These are phyloP conservation scores for Larimichthys polyactis DNA, from an alignment of 2,113 vertebrate species.

Conservation along the genomic window DNA sequence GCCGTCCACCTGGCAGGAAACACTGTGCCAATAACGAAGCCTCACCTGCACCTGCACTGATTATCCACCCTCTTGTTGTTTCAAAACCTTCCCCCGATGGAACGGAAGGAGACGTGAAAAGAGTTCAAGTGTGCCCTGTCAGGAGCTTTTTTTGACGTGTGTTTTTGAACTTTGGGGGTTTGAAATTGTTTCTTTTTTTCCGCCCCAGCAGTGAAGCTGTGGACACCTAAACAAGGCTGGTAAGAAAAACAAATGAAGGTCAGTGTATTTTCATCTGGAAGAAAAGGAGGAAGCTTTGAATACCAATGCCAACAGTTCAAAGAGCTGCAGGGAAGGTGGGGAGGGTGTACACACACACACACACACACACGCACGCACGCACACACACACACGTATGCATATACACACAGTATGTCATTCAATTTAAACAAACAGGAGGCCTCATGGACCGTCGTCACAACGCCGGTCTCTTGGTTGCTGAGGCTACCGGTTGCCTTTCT, in stretches of 20 bases:
- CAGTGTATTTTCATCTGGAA: conserved; percentile 58
- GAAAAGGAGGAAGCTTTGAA: conserved; percentile 75
- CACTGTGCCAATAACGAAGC: conserved; percentile 39
- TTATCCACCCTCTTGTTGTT: conserved; percentile 20
- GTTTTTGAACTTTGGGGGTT: conserved; percentile 32
- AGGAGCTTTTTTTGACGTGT: conserved; percentile 45
- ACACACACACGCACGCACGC: conserved; percentile 10
- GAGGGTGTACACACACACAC: neutral
- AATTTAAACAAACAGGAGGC: conserved; percentile 70
- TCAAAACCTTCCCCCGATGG: conserved; percentile 16
- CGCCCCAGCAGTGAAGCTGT: conserved; percentile 38
- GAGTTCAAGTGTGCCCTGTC: conserved; percentile 45
- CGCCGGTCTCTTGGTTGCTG: conserved; percentile 36
- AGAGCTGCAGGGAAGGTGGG: conserved; percentile 40
- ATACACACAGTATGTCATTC: conserved; percentile 39
- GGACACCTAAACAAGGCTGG: conserved; percentile 48
- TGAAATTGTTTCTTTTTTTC: conserved; percentile 28
- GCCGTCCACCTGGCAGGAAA: conserved; percentile 58
- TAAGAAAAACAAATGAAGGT: conserved; percentile 68
- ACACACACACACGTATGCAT: neutral
- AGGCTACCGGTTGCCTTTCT: conserved; percentile 43
- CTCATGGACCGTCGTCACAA: conserved; percentile 54
- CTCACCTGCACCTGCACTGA: conserved; percentile 64
- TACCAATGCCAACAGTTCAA: conserved; percentile 60
- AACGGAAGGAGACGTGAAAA: conserved; percentile 45